Evolutionary conservation across 2,888 invertebrate genomes (phyloP).

Genomic region (Leptinotarsa peninsularis): DNA sequence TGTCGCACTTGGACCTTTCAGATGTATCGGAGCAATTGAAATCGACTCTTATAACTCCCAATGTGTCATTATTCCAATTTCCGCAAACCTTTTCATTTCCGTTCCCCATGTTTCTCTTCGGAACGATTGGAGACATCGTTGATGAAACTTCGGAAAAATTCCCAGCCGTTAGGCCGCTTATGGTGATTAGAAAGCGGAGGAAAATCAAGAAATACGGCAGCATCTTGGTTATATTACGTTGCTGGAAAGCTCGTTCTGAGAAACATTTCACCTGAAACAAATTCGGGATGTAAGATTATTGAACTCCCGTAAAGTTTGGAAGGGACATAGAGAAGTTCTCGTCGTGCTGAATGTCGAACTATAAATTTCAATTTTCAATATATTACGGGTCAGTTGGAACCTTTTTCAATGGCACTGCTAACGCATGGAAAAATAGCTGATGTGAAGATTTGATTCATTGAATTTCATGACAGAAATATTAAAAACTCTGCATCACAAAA

Average conservation of each 20-base stretch:
- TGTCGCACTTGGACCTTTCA: neutral
- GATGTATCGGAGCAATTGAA: neutral
- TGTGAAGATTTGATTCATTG: no score
- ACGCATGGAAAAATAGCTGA: no score
- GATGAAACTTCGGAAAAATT: neutral
- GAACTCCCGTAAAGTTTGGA: no score
- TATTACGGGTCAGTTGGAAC: no score
- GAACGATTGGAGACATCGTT: neutral
- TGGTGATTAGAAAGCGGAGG: neutral
- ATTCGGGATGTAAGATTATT: neutral
- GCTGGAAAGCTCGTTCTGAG: neutral
- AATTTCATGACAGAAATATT: no score
- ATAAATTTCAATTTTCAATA: no score
- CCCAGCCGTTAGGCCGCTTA: neutral
- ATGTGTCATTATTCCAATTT: neutral
- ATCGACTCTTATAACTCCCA: neutral
- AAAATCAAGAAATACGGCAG: neutral
- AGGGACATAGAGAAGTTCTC: no score
- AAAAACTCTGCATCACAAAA: no score
- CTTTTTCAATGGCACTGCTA: no score
- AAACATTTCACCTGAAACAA: constrained; percentile 5
- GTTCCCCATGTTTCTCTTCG: neutral
- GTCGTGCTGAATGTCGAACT: no score
- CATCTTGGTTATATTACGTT: neutral
- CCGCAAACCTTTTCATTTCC: neutral